phyloP scores from a whole-genome alignment of 2,888 invertebrate species.

The Fabriciana adippe region DNA sequence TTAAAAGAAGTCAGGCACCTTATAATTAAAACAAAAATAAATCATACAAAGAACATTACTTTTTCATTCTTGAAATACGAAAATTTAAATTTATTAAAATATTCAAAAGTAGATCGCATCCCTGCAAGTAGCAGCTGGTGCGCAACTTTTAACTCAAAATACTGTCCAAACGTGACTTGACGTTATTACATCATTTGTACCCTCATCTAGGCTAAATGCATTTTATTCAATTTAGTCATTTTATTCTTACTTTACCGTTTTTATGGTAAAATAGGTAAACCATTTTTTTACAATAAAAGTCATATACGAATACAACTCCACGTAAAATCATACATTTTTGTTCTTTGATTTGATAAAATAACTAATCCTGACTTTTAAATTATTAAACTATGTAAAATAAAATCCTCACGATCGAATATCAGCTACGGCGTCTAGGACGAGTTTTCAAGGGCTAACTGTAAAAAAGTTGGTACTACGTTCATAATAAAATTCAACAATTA shows the following conservation, averaged over 20 bases:
- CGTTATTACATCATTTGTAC: slow-evolving; percentile 48
- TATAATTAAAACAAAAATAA: background rate
- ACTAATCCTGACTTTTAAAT: no score
- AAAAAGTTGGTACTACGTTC: no score
- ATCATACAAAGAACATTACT: background rate
- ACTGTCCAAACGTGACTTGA: slow-evolving; percentile 64
- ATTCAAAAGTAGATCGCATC: slow-evolving; percentile 44
- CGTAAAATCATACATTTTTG: no score
- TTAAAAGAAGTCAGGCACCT: no score
- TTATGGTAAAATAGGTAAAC: background rate
- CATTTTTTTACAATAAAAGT: background rate
- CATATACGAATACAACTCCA: no score
- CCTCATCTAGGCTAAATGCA: slow-evolving; percentile 36
- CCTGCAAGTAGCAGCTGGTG: slow-evolving; percentile 45
- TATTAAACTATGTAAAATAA: no score
- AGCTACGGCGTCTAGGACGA: no score
- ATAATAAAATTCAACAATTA: no score
- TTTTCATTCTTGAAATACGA: slow-evolving; percentile 10
- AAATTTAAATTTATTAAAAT: slow-evolving; percentile 37
- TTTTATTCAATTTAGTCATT: slow-evolving; percentile 31
- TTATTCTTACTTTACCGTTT: background rate
- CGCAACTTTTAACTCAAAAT: slow-evolving; percentile 50
- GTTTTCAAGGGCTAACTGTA: no score
- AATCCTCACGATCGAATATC: no score
- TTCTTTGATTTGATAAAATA: no score